Conservation (phyloP, 2,113 vertebrate species). For the Neolamprologus variostigma region DNA sequence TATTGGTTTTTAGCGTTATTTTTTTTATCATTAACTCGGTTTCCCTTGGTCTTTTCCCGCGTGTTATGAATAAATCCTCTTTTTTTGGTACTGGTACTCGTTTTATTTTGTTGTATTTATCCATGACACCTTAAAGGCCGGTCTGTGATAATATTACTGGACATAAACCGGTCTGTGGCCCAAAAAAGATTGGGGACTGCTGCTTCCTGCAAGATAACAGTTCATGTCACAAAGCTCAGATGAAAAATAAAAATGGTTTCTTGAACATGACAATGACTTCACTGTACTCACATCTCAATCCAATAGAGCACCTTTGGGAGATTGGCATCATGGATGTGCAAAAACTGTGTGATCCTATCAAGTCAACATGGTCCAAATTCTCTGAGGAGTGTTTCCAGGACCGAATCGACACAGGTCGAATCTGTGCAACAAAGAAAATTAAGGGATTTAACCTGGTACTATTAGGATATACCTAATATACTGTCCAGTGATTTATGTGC, state of each 20-base stretch:
- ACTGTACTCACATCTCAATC: neutral
- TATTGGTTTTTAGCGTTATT: neutral
- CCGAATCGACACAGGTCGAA: neutral
- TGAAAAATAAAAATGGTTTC: neutral
- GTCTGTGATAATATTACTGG: neutral
- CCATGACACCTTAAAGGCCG: neutral
- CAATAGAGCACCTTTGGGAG: neutral
- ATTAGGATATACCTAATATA: neutral
- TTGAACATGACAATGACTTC: neutral
- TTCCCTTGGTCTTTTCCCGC: neutral
- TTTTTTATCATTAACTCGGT: fast-evolving
- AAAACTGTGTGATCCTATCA: neutral
- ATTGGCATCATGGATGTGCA: neutral
- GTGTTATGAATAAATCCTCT: neutral
- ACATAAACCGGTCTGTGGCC: neutral
- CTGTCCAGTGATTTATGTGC: neutral
- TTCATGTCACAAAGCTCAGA: neutral
- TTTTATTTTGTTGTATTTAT: neutral
- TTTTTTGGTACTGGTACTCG: neutral
- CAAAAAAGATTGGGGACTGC: neutral
- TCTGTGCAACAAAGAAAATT: neutral
- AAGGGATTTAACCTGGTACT: neutral
- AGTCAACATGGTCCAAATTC: neutral
- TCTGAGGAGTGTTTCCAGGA: neutral
- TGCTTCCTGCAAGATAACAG: neutral